Evolutionary conservation across 2,888 invertebrate genomes (phyloP).

Genomic region (Lepidocyrtoides sp.): DNA sequence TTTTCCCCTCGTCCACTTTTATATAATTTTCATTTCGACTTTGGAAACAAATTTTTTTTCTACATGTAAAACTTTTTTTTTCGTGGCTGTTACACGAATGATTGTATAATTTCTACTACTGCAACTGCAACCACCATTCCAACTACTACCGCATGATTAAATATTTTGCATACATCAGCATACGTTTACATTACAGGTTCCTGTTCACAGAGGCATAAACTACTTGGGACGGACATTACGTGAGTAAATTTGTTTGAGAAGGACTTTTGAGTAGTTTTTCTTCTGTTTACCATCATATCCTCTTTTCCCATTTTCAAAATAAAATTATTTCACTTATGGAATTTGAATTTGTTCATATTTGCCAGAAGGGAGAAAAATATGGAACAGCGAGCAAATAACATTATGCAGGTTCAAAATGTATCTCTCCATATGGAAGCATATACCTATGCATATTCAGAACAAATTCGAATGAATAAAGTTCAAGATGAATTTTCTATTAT

Average conservation of each 20-base stretch:
- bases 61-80: too few relatives aligned
- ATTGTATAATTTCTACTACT: slow-evolving; percentile 16
- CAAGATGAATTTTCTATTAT: not conserved
- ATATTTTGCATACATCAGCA: not conserved
- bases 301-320: slow-evolving; percentile 42
- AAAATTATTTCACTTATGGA: slow-evolving; percentile 64
- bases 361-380: slow-evolving; percentile 29
- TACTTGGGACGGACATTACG: slow-evolving; percentile 12
- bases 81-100: slow-evolving; percentile 1
- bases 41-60: slow-evolving; percentile 3
- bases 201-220: slow-evolving; percentile 24
- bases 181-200: not conserved
- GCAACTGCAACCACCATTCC: too few relatives aligned
- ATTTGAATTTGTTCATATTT: slow-evolving; percentile 64
- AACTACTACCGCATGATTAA: too few relatives aligned
- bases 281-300: not conserved
- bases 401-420: slow-evolving; percentile 2
- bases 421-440: not conserved
- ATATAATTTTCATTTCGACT: slow-evolving; percentile 29
- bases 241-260: slow-evolving; percentile 1
- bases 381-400: slow-evolving; percentile 6
- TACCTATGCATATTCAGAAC: not conserved
- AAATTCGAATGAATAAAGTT: not conserved
- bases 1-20: slow-evolving; percentile 29
- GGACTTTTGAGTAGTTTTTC: not conserved